A percentile compares a stretch with the other conserved stretches of the same genome.
Evolutionary conservation across 2,888 invertebrate species (phyloP).

Genomic region (Marasmarcha lunaedactyla): DNA sequence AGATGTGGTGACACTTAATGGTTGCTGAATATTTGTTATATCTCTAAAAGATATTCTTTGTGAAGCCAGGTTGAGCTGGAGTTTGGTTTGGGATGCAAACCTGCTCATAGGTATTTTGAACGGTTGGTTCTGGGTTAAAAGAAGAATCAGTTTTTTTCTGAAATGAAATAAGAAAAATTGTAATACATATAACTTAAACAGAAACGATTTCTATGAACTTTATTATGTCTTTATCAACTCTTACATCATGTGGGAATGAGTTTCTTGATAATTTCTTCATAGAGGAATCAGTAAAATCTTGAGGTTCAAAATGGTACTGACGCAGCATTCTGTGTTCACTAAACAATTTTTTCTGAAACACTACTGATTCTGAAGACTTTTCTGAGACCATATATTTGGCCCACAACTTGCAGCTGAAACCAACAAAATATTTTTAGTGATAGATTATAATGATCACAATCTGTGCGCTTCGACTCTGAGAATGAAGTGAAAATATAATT

Average conservation of each 20-base stretch:
- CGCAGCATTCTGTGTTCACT: slow-evolving; percentile 5
- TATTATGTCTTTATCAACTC: background rate
- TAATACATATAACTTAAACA: no score
- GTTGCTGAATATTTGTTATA: background rate
- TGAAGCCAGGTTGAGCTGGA: slow-evolving; percentile 1
- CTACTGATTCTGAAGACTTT: background rate
- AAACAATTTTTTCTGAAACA: slow-evolving; percentile 1
- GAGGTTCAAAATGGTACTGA: slow-evolving; percentile 1
- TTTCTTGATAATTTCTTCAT: background rate
- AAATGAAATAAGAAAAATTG: no score
- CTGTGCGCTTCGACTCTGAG: no score
- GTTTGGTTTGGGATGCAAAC: background rate
- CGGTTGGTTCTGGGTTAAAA: no score
- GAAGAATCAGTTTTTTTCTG: no score
- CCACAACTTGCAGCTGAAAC: slow-evolving; percentile 3
- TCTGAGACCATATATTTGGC: background rate
- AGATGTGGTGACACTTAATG: background rate
- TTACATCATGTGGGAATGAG: slow-evolving; percentile 3
- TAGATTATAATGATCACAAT: background rate
- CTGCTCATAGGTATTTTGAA: no score
- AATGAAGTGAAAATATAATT: no score
- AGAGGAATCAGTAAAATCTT: slow-evolving; percentile 3
- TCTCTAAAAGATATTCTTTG: background rate
- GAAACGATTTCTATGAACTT: no score
- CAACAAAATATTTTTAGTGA: background rate